Percentiles rank a stretch among this genome's conserved stretches.
phyloP scores from a whole-genome alignment of 2,888 invertebrate species.

The Congeria kusceri region DNA sequence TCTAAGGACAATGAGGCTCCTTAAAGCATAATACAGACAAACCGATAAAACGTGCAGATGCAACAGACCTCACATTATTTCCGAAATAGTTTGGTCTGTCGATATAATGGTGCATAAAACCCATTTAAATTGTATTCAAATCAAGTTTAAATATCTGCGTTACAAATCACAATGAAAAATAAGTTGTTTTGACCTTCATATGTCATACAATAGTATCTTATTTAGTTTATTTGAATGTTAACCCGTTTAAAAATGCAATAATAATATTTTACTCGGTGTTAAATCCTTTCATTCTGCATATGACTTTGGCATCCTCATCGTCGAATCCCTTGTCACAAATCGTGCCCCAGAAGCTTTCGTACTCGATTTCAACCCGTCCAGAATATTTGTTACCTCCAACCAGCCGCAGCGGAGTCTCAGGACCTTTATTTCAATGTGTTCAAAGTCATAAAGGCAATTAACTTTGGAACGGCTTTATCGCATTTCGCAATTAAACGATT shows the following conservation, averaged over 20 bases:
- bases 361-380: slow-evolving; percentile 39
- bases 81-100: no score
- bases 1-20: not conserved
- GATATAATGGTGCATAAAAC: no score
- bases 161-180: not conserved
- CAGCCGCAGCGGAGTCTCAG: slow-evolving; percentile 26
- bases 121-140: no score
- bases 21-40: slow-evolving; percentile 3
- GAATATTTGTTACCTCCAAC: slow-evolving; percentile 22
- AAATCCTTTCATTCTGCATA: slow-evolving; percentile 30
- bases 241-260: not conserved
- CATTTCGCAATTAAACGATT: no score
- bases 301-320: slow-evolving; percentile 28
- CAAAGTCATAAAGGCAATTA: no score
- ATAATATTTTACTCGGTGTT: slow-evolving; percentile 22
- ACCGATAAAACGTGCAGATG: not conserved
- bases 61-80: no score
- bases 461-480: no score
- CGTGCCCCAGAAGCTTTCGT: slow-evolving; percentile 27
- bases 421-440: slow-evolving; percentile 8
- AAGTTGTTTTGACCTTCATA: not conserved
- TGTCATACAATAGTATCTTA: not conserved
- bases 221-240: not conserved
- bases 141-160: no score
- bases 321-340: slow-evolving; percentile 41